phyloP scores from a whole-genome alignment of 2,797 vertebrate species.

The Psittacula derbiana region DNA sequence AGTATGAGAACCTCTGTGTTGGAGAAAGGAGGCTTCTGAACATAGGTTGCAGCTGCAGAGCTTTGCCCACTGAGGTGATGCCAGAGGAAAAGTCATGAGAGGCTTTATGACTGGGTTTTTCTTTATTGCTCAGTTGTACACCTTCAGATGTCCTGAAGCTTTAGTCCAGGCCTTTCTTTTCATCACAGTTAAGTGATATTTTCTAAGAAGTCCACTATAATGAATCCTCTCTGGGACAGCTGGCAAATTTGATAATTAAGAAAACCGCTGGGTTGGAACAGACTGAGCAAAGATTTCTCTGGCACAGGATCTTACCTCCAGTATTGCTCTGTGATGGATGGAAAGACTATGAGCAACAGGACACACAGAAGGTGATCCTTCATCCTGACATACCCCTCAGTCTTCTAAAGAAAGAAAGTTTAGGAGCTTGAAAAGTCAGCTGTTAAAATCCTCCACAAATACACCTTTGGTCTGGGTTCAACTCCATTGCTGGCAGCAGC shows the following conservation, averaged over 20 bases:
- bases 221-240: background rate
- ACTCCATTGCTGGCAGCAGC: background rate
- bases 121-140: background rate
- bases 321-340: background rate
- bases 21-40: background rate
- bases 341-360: background rate
- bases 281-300: background rate
- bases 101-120: background rate
- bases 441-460: background rate
- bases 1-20: conserved; percentile 4
- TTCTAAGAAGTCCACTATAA: background rate
- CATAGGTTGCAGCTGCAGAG: background rate
- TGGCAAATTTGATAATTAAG: background rate
- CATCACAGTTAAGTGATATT: background rate
- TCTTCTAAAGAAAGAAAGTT: background rate
- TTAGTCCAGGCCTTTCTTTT: background rate
- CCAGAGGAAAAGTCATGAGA: background rate
- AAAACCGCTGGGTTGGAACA: background rate
- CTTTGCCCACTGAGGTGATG: background rate
- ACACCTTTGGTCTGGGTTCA: background rate
- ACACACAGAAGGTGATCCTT: background rate
- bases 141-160: background rate
- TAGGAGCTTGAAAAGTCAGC: accelerated
- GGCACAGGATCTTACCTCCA: background rate
- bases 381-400: background rate